Evolutionary conservation across 2,888 invertebrate genomes (phyloP), one percentile per base, ranked within the genome.

Genomic region (Drosophila phalerata): DNA sequence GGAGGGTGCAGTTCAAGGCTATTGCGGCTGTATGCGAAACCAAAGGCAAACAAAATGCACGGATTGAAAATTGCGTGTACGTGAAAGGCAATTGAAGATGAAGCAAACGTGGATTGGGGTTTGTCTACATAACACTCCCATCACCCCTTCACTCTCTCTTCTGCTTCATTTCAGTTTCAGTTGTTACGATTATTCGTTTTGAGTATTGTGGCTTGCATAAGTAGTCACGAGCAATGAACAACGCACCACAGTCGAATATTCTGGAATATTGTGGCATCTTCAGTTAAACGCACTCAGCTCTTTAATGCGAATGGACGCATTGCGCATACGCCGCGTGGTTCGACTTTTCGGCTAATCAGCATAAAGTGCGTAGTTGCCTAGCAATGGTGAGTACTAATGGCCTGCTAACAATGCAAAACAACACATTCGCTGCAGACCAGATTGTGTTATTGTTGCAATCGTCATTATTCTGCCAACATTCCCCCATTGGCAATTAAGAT

Each of bases 11-110:
- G 48, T 60, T 72, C 67, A 71, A 73, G 65, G 73, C 56, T 62
- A 60, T 64, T 45, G 55, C 30, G 28, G 45, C 58, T 38, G n/a
- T 22, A 15, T 17, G 3, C 22, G 6, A 3, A 17, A 22, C 22
- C 37, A 47, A 49, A 38, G 19, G 28, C 47, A 61, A 66, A 64
- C 73, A 56, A 42, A 53, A 30, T 40, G 15, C 40, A 51, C 34
- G 28, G 30, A 73, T 55, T 56, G 64, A 65, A 78, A 77, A 73
- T 70, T 76, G 69, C 58, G 67, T 71, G 48, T 57, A 69, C 69
- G 73, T 69, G 69, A 61, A 34, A 30, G 17, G 34, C 51, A 28
- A 28, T 28, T 28, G 28, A 28, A 28, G 28, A 6, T 28, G 6
- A 6, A 28, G 28, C 28, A 8, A 28, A 28, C 28, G 42, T 48